Conservation (phyloP, 1,140 invertebrate genomes). For the Magallana ariakensis region DNA sequence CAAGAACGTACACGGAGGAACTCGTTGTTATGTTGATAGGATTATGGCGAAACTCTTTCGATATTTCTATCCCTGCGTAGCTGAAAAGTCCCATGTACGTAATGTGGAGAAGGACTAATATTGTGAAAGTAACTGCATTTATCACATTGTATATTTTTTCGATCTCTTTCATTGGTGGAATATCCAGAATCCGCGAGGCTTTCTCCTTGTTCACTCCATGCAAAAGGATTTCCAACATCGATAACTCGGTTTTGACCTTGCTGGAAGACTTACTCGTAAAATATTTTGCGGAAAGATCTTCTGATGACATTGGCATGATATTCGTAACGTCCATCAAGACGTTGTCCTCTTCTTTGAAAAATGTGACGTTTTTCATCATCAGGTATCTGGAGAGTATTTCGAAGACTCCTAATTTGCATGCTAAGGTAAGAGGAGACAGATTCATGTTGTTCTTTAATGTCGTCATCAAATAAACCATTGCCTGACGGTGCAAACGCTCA, state of each 20-base stretch:
- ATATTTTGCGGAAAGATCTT: constrained; percentile 1
- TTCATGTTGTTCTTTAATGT: constrained; percentile 65
- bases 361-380: constrained; percentile 58
- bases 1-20: constrained; percentile 46
- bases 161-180: constrained; percentile 69
- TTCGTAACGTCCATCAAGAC: constrained; percentile 64
- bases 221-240: constrained; percentile 68
- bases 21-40: constrained; percentile 45
- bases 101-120: constrained; percentile 70
- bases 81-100: constrained; percentile 73
- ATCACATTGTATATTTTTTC: constrained; percentile 69
- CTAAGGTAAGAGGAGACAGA: constrained; percentile 65
- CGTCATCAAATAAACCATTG: constrained; percentile 59
- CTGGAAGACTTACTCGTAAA: neutral
- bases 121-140: constrained; percentile 63
- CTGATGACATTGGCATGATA: constrained; percentile 64
- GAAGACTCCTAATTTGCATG: constrained; percentile 62
- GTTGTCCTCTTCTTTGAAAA: constrained; percentile 48
- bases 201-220: constrained; percentile 51
- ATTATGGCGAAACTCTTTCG: constrained; percentile 51
- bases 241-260: constrained; percentile 23
- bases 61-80: constrained; percentile 59
- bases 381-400: constrained; percentile 57
- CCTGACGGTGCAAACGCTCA: constrained; percentile 55
- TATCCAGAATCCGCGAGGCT: constrained; percentile 66